phyloP scores from a whole-genome alignment of 2,888 invertebrate species.

The Mesopsocus fuscifrons region DNA sequence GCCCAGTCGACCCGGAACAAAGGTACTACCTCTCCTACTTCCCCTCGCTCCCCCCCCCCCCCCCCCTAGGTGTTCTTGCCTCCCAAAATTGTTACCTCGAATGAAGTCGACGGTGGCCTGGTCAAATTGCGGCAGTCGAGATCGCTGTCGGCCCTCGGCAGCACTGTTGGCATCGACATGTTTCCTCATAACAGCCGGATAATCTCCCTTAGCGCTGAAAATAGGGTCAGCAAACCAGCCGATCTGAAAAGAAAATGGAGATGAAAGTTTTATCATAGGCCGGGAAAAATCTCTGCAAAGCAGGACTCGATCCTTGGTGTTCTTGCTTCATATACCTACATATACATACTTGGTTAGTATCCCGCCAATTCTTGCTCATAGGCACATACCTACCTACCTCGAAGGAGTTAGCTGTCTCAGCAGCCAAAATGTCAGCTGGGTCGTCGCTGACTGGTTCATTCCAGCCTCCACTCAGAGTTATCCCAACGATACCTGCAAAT shows the following conservation, averaged over 20 bases:
- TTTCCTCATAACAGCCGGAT: constrained; percentile 22
- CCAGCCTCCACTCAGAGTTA: constrained; percentile 36
- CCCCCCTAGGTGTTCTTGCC: no score
- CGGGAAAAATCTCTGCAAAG: no score
- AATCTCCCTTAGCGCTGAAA: constrained; percentile 21
- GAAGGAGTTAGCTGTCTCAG: constrained; percentile 34
- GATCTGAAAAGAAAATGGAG: constrained; percentile 17
- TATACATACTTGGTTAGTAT: no score
- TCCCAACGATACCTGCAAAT: constrained; percentile 33
- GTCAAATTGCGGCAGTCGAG: constrained; percentile 18
- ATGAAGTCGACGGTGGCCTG: constrained; percentile 13
- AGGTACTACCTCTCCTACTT: no score
- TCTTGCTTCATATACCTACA: no score
- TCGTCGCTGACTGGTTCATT: constrained; percentile 32
- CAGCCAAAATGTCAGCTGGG: constrained; percentile 31
- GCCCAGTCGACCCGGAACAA: no score
- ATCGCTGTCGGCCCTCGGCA: constrained; percentile 20
- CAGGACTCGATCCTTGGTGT: no score
- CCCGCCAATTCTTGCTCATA: no score
- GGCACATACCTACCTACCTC: no score
- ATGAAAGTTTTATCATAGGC: no score
- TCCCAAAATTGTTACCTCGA: no score
- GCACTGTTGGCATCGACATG: constrained; percentile 21
- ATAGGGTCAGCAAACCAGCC: constrained; percentile 24
- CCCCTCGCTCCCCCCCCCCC: no score